Evolutionary conservation across 1,140 invertebrate species (phyloP), one percentile per base, ranked within the genome.

Genomic region (Ditylenchus dipsaci): DNA sequence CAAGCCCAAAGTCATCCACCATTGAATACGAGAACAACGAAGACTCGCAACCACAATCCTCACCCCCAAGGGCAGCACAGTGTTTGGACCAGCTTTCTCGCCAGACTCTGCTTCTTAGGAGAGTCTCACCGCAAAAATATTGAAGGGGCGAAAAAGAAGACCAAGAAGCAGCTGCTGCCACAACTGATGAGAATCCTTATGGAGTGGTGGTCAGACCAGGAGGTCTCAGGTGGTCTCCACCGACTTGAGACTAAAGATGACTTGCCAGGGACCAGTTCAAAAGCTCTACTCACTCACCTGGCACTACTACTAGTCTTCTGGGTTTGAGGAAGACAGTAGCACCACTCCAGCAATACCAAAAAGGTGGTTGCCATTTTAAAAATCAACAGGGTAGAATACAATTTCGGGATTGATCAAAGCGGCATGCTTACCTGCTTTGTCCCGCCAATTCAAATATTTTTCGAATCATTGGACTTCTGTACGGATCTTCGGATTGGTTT

Each of bases 221-320:
- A 29, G 47, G 1, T 23, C 19, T 5, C 65, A 66, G 0, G 62
- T 62, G 30, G 58, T 75, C 29, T 72, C 59, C 19, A 69, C 75
- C n/a, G 76, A 76, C n/a, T 82, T 60, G 80, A 80, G 64, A 80
- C 78, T 30, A 63, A 75, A 27, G 78, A 82, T 49, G 80, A 82
- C 63, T 49, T 49, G 64, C 63, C 21, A 21, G 33, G 47, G 27
- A 33, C 66, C 66, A 23, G 42, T 30, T 19, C 21, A 19, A 45
- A 5, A 61, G 59, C 26, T 19, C 42, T 23, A 43, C 9, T n/a
- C 27, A 11, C 38, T 13, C 61, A 63, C 33, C 64, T 29, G 19
- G 60, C 17, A 56, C 30, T 30, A 21, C 47, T 42, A 57, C 43
- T 29, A 59, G n/a, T n/a, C n/a, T n/a, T n/a, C 42, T 19, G 27